Evolutionary conservation across 2,113 vertebrate genomes (phyloP).

Genomic region (Tapirus terrestris): DNA sequence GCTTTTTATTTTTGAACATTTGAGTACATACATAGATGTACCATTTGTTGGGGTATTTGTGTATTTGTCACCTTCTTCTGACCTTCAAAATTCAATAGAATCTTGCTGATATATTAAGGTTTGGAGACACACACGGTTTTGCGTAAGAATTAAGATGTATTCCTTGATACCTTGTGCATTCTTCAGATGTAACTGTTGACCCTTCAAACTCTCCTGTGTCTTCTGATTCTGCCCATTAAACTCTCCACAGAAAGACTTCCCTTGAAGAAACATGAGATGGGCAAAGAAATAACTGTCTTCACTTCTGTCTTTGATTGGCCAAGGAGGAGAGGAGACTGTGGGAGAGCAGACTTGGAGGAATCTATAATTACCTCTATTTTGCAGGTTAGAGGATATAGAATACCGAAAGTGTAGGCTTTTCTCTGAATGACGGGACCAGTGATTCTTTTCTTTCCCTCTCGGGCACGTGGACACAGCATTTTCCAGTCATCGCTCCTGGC

Average conservation of each 20-base stretch:
- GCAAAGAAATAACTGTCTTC: background rate
- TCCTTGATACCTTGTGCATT: background rate
- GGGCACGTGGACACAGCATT: fast-evolving
- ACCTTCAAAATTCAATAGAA: background rate
- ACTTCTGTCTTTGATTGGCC: background rate
- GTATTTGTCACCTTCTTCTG: background rate
- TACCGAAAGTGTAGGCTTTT: background rate
- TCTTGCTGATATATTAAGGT: background rate
- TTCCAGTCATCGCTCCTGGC: too few relatives aligned
- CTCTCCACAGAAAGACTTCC: background rate
- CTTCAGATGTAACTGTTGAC: background rate
- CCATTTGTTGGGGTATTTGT: background rate
- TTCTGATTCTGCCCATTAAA: background rate
- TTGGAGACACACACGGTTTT: background rate
- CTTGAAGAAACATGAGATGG: background rate
- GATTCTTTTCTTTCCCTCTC: background rate
- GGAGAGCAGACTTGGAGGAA: background rate
- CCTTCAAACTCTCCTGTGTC: too few relatives aligned
- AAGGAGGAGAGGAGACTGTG: background rate
- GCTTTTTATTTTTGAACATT: background rate
- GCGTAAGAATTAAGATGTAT: background rate
- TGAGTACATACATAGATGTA: background rate
- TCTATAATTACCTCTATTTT: fast-evolving
- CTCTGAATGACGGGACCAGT: background rate
- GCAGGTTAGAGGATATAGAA: fast-evolving